Evolutionary conservation across 2,888 invertebrate species (phyloP).

Genomic region (Eupithecia subumbrata): DNA sequence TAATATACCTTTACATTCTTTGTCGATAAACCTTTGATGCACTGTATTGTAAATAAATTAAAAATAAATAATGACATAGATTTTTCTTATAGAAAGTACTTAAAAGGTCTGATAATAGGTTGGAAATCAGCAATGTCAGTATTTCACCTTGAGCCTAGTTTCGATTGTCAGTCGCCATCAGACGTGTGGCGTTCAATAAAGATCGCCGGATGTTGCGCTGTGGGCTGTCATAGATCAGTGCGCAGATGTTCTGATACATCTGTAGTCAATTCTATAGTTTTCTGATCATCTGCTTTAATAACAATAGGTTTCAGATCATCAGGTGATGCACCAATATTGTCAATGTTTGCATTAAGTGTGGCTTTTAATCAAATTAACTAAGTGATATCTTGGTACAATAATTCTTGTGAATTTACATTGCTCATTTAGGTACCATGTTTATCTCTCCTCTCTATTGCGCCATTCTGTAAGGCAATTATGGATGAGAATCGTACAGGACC

Average conservation of each 20-base stretch:
- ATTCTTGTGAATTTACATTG: too few species aligned
- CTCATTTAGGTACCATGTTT: too few species aligned
- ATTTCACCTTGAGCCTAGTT: constrained; percentile 58
- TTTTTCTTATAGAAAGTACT: neutral
- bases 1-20: too few species aligned
- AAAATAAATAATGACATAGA: neutral
- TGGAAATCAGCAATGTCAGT: constrained; percentile 49
- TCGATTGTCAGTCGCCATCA: constrained; percentile 50
- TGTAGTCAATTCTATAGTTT: constrained; percentile 17
- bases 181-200: constrained; percentile 62
- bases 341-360: neutral
- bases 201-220: constrained; percentile 70
- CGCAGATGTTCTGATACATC: constrained; percentile 38
- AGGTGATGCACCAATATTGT: neutral
- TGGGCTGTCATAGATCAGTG: constrained; percentile 59
- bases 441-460: neutral
- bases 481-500: too few species aligned
- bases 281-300: constrained; percentile 6
- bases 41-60: too few species aligned
- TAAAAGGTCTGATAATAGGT: constrained; percentile 1
- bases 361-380: neutral
- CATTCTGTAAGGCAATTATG: neutral
- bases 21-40: too few species aligned
- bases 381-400: neutral
- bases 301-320: neutral